These are phyloP conservation scores for Pygoscelis antarcticus DNA, from an alignment of 2,113 vertebrate genomes.

Conservation along the genomic window DNA sequence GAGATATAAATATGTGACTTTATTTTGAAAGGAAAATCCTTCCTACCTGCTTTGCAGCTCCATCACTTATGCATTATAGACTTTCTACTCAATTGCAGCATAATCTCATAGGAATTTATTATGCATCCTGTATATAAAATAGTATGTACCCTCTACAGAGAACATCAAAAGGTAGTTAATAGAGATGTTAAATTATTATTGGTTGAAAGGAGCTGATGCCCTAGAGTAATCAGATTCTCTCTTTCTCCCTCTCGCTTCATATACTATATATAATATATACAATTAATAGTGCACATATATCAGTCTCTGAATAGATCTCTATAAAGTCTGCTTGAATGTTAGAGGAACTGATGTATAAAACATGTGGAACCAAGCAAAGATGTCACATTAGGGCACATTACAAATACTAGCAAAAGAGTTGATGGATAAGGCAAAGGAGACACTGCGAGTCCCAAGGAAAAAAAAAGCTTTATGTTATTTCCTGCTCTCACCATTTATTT, in stretches of 20 bases:
- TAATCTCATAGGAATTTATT: constrained; percentile 69
- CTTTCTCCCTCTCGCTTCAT: constrained; percentile 56
- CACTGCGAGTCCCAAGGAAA: fast-evolving
- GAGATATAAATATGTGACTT: constrained; percentile 61
- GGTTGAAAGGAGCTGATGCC: constrained; percentile 65
- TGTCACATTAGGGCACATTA: constrained; percentile 42
- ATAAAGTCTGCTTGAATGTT: constrained; percentile 18
- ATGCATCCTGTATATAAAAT: constrained; percentile 66
- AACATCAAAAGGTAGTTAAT: constrained; percentile 71
- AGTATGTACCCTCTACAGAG: constrained; percentile 44
- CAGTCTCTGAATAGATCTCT: constrained; percentile 36
- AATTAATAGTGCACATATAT: constrained; percentile 70
- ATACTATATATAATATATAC: constrained; percentile 58
- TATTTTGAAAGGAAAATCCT: constrained; percentile 58
- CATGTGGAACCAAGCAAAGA: constrained; percentile 52
- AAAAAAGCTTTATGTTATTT: neutral
- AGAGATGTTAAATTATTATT: constrained; percentile 76
- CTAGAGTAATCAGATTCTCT: constrained; percentile 68
- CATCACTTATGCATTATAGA: constrained; percentile 58
- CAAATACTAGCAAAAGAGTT: constrained; percentile 19
- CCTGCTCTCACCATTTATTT: neutral
- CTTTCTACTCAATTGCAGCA: constrained; percentile 63
- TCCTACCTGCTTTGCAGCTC: constrained; percentile 30
- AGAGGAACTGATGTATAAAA: constrained; percentile 61
- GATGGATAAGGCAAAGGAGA: constrained; percentile 38